A percentile compares a stretch with the other conserved stretches of the same genome.
Evolutionary conservation across 2,888 invertebrate species (phyloP).

Genomic region (Lucinisca nassula): DNA sequence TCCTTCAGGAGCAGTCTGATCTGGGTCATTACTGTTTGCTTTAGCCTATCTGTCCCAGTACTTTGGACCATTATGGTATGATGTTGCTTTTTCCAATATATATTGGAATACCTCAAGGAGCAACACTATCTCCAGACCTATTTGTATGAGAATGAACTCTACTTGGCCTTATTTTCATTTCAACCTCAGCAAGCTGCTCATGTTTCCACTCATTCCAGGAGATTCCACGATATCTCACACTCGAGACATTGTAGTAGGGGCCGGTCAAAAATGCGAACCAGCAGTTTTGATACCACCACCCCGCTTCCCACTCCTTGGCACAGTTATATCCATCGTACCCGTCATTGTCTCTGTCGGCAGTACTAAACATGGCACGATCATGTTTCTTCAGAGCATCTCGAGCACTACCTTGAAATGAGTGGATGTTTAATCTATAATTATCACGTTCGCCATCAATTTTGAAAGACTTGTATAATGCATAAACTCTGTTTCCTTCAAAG

Average conservation of each 20-base stretch:
- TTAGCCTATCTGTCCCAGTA: no score
- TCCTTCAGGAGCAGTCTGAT: no score
- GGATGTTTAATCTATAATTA: slow-evolving; percentile 82
- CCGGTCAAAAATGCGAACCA: slow-evolving; percentile 98
- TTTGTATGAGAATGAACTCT: slow-evolving; percentile 14
- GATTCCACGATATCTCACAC: slow-evolving; percentile 83
- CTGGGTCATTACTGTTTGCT: no score
- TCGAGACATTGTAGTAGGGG: slow-evolving; percentile 91
- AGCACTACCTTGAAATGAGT: slow-evolving; percentile 91
- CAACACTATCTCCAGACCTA: neutral
- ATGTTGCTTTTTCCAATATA: no score
- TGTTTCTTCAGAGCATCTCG: slow-evolving; percentile 96
- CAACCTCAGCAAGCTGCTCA: slow-evolving; percentile 85
- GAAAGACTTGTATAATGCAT: slow-evolving; percentile 84
- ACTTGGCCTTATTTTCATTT: slow-evolving; percentile 88
- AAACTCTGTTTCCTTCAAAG: slow-evolving; percentile 85
- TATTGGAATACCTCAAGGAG: neutral
- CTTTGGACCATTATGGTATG: no score
- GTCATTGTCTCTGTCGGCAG: slow-evolving; percentile 96
- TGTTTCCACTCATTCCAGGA: slow-evolving; percentile 87
- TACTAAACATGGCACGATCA: slow-evolving; percentile 96
- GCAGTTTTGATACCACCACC: slow-evolving; percentile 99
- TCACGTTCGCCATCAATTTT: slow-evolving; percentile 86
- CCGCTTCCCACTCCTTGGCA: slow-evolving; percentile 97
- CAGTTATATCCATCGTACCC: slow-evolving; percentile 94